These are phyloP conservation scores for Synanthedon andrenaeformis DNA, from an alignment of 2,888 invertebrate genomes.

Conservation along the genomic window DNA sequence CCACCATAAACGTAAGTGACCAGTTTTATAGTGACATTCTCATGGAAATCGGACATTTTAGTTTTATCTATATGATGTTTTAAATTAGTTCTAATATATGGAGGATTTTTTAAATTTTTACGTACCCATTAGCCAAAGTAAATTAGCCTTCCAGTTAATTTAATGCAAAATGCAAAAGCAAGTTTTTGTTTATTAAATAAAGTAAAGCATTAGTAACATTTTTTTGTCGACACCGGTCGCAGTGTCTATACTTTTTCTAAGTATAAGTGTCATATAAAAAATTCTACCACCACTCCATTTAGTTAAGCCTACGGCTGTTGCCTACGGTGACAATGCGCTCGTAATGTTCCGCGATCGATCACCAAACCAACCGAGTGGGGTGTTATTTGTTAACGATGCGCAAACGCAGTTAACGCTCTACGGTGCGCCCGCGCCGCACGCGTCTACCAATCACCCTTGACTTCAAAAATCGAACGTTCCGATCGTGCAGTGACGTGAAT, in stretches of 20 bases:
- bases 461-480: not conserved
- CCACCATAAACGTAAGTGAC: no score
- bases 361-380: not conserved
- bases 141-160: no score
- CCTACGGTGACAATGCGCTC: not conserved
- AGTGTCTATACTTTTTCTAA: not conserved
- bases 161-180: no score
- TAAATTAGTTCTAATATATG: no score
- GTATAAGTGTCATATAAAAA: not conserved
- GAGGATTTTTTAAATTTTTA: no score
- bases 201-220: not conserved
- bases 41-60: no score
- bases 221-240: not conserved
- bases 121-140: no score
- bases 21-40: no score
- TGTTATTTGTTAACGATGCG: not conserved
- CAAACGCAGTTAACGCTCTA: slow-evolving; percentile 19
- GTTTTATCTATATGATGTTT: no score
- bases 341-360: not conserved
- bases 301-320: not conserved
- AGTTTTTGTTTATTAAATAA: no score
- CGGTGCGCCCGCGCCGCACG: slow-evolving; percentile 42
- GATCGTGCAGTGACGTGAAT: slow-evolving; percentile 30
- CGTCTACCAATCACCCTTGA: slow-evolving; percentile 15
- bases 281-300: not conserved